A percentile compares a stretch with the other conserved stretches of the same genome.
Evolutionary conservation across 1,140 invertebrate genomes (phyloP).

Genomic region (Drosophila seguyi): DNA sequence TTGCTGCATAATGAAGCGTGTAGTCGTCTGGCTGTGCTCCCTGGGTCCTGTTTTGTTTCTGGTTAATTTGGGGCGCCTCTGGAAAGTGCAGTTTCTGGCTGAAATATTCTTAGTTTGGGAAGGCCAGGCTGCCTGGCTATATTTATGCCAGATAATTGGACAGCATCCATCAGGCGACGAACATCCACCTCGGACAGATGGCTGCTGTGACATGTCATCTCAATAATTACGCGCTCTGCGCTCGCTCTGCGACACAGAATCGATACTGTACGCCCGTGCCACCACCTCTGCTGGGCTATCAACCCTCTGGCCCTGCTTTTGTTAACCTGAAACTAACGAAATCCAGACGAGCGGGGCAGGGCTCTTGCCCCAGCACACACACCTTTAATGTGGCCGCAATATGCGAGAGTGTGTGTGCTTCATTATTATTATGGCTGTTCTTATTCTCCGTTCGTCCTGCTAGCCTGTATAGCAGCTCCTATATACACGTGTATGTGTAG

Average conservation of each 20-base stretch:
- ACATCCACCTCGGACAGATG: conserved; percentile 17
- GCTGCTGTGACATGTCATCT: conserved; percentile 48
- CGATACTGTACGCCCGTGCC: conserved; percentile 7
- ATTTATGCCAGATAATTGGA: conserved; percentile 46
- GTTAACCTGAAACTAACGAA: conserved; percentile 79
- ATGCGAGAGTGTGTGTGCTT: conserved; percentile 32
- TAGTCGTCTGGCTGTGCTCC: conserved; percentile 52
- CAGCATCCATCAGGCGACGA: conserved; percentile 32
- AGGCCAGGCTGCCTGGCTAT: conserved; percentile 1
- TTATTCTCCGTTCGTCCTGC: conserved; percentile 52
- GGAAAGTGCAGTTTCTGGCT: conserved; percentile 37
- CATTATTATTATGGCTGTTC: conserved; percentile 74
- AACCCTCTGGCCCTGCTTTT: conserved; percentile 60
- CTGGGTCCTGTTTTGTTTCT: conserved; percentile 47
- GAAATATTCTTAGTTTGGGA: conserved; percentile 12
- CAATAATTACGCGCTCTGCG: conserved; percentile 25
- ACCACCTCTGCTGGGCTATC: conserved; percentile 5
- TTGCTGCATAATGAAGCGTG: conserved; percentile 81
- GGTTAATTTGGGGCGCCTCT: conserved; percentile 23
- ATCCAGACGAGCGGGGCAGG: conserved; percentile 28
- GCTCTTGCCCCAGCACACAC: conserved; percentile 48
- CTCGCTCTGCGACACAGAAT: conserved; percentile 9
- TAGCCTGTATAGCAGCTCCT: background rate
- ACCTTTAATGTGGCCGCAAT: conserved; percentile 63
- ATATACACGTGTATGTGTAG: background rate